Base-by-base conservation (phyloP, 2,888 invertebrate species). In the Phortica magna region DNA sequence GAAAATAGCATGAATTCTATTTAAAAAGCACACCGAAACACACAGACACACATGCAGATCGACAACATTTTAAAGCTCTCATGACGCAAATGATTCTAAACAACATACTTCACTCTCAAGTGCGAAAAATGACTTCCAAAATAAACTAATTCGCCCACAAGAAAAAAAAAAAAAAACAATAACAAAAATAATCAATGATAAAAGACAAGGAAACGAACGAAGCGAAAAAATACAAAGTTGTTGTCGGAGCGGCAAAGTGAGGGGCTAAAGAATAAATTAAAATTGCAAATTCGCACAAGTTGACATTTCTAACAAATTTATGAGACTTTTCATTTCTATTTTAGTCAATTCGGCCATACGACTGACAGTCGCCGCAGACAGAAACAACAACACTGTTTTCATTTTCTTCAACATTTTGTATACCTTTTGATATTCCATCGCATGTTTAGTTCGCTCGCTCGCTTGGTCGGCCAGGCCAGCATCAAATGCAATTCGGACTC, bases 321-420 rank as follows among this genome's bases (percentile, higher is more conserved):
- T 71, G 70, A 39, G 9, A 71, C 31, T 71, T 71, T 71, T 71
- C 39, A 55, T 55, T 71, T 71, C 68, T 70, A 70, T 71, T 71
- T 71, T 55, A 12, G 70, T 31, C 65, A 39, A 22, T 31, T 31
- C 31, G 31, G 48, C 48, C 10, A 48, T 9, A 64, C 64, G 64
- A 61, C 55, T 14, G n/a, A 55, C 55, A 12, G 6, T 1, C 55
- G 31, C 31, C 31, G 31, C 55, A 55, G n/a, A 22, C 61, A 61
- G 19, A 17, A 4, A 61, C 57, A 59, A 59, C 17, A 61, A 61
- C 19, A 17, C 17, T 48, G 48, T 48, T 48, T 48, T 31, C 0
- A 31, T 31, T 31, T 31, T 31, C 31, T 31, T 31, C 5, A 31
- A 31, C 5, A 31, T 31, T 31, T 31, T 31, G 1, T 31, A 31